A percentile compares a stretch with the other conserved stretches of the same genome.
phyloP scores from a whole-genome alignment of 2,113 vertebrate species.

The Isurus oxyrinchus region DNA sequence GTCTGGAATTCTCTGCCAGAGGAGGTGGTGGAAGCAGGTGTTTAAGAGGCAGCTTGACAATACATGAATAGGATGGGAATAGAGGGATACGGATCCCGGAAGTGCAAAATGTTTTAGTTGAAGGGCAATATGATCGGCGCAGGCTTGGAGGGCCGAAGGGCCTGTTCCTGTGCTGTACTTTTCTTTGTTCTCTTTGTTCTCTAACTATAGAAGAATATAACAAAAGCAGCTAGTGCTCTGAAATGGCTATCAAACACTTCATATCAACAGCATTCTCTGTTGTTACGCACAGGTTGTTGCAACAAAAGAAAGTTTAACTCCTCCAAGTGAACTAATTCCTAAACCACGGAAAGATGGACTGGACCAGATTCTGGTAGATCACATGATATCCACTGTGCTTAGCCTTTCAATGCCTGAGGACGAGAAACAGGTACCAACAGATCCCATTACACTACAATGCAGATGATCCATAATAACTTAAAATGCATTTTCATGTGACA shows the following conservation, averaged over 20 bases:
- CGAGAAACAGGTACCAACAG: conserved; percentile 61
- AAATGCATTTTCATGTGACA: background rate
- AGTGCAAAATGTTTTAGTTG: too few relatives aligned
- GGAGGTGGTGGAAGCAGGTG: too few relatives aligned
- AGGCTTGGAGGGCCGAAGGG: too few relatives aligned
- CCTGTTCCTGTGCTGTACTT: too few relatives aligned
- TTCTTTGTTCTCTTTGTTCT: too few relatives aligned
- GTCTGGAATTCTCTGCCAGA: too few relatives aligned
- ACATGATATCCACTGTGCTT: conserved; percentile 63
- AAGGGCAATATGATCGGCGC: too few relatives aligned
- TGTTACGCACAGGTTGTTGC: conserved; percentile 65
- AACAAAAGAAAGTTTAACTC: conserved; percentile 53
- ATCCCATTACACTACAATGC: background rate
- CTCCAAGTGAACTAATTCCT: conserved; percentile 42
- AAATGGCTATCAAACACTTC: background rate
- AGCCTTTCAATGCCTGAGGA: conserved; percentile 55
- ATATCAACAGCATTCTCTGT: background rate
- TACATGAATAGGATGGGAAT: too few relatives aligned
- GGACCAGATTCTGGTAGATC: conserved; percentile 54
- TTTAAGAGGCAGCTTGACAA: too few relatives aligned
- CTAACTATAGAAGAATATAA: background rate
- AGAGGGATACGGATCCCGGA: too few relatives aligned
- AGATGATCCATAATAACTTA: background rate
- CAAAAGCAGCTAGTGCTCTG: background rate
- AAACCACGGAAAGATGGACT: conserved; percentile 48